Conservation (phyloP, 2,797 vertebrate species). For the Enteromius fasciolatus region DNA sequence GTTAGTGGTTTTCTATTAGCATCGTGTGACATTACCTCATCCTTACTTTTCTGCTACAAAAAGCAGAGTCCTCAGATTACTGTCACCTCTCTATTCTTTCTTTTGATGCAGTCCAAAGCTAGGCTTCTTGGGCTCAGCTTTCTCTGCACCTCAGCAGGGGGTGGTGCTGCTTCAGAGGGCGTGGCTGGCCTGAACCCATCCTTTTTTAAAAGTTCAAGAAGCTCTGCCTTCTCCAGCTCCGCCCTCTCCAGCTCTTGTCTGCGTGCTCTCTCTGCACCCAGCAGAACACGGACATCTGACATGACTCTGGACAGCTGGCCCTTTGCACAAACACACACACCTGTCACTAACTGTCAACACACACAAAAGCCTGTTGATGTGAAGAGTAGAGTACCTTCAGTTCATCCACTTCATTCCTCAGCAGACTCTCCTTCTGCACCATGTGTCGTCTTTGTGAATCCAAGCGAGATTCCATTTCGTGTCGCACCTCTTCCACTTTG, state of each 20-base stretch:
- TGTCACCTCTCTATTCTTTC: slow-evolving; percentile 83
- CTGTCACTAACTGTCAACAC: neutral
- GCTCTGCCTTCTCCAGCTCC: slow-evolving; percentile 84
- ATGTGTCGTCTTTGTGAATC: slow-evolving; percentile 92
- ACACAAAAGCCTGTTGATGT: neutral
- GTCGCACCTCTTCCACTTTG: slow-evolving; percentile 87
- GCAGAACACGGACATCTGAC: slow-evolving; percentile 82
- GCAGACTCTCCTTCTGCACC: slow-evolving; percentile 88
- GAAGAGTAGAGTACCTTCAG: slow-evolving; percentile 79
- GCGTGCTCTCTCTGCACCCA: slow-evolving; percentile 84
- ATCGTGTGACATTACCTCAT: neutral
- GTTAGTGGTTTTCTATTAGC: neutral
- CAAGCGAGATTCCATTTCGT: slow-evolving; percentile 90
- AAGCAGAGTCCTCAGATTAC: slow-evolving; percentile 71
- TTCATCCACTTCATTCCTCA: slow-evolving; percentile 88
- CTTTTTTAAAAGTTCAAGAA: slow-evolving; percentile 84
- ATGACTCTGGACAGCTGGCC: slow-evolving; percentile 85
- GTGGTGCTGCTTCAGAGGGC: slow-evolving; percentile 59
- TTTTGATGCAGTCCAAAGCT: slow-evolving; percentile 82
- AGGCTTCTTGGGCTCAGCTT: slow-evolving; percentile 75
- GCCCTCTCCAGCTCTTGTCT: slow-evolving; percentile 85
- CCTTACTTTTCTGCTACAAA: neutral
- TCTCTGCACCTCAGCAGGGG: slow-evolving; percentile 71
- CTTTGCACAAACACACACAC: slow-evolving; percentile 66
- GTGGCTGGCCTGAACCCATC: slow-evolving; percentile 67